phyloP scores from a whole-genome alignment of 2,888 invertebrate genomes.

The Baronia brevicornis region DNA sequence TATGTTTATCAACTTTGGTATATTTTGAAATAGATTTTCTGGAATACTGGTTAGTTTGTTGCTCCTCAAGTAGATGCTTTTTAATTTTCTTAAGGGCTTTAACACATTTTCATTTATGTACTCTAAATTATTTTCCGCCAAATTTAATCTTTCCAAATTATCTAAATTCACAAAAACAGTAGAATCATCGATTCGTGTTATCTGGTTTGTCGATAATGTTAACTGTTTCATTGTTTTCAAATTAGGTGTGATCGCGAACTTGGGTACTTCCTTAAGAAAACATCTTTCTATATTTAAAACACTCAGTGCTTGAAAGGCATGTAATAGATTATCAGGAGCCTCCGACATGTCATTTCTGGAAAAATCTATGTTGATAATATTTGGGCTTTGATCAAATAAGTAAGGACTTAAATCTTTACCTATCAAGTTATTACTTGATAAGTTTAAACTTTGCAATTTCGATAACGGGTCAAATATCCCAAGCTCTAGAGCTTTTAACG shows the following conservation, averaged over 20 bases:
- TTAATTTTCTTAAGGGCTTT: constrained; percentile 37
- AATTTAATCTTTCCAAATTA: constrained; percentile 40
- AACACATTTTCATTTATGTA: constrained; percentile 37
- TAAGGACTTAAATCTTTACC: constrained; percentile 33
- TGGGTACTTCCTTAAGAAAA: constrained; percentile 38
- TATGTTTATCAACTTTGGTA: constrained; percentile 37
- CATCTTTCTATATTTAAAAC: constrained; percentile 38
- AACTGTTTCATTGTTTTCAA: constrained; percentile 43
- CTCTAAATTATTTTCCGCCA: constrained; percentile 42
- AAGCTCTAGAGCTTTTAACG: constrained; percentile 21
- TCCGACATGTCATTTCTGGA: constrained; percentile 43
- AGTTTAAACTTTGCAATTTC: constrained; percentile 34
- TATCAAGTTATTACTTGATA: constrained; percentile 36
- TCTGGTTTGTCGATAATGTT: constrained; percentile 43
- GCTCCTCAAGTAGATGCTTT: constrained; percentile 36
- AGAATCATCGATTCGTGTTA: constrained; percentile 29
- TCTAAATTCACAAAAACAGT: constrained; percentile 33
- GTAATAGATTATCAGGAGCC: constrained; percentile 31
- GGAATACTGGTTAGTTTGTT: constrained; percentile 43
- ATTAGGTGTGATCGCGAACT: constrained; percentile 36
- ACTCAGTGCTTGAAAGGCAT: constrained; percentile 29
- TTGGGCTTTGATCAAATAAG: constrained; percentile 32
- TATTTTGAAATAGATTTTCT: constrained; percentile 38
- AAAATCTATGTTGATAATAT: constrained; percentile 35
- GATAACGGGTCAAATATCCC: constrained; percentile 32